Evolutionary conservation across 2,113 vertebrate species (phyloP).

Genomic region (Oxygymnocypris stewartii): DNA sequence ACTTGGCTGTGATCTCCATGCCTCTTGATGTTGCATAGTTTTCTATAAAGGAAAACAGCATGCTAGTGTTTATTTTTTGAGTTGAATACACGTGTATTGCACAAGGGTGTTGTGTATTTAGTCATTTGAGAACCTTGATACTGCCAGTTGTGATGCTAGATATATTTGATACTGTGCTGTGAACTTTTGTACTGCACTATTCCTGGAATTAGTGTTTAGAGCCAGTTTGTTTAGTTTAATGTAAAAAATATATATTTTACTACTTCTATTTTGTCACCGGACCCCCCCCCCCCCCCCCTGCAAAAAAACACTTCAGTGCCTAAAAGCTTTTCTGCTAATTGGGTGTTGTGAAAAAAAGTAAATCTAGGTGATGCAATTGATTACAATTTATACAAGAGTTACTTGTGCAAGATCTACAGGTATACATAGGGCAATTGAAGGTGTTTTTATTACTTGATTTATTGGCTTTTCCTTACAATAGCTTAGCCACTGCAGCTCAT

Average conservation of each 20-base stretch:
- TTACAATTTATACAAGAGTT: conserved; percentile 28
- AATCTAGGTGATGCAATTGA: background rate
- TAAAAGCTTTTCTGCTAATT: conserved; percentile 16
- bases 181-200: background rate
- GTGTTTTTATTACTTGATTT: conserved; percentile 30
- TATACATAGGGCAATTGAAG: background rate
- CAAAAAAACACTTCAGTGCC: conserved; percentile 12
- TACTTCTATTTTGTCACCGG: background rate
- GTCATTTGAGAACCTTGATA: conserved; percentile 13
- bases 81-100: conserved; percentile 15
- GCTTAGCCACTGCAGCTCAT: background rate
- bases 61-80: conserved; percentile 16
- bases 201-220: conserved; percentile 3
- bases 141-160: background rate
- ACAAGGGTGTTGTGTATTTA: conserved; percentile 2
- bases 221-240: background rate
- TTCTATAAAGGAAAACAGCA: background rate
- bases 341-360: background rate
- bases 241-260: background rate
- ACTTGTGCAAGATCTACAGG: background rate
- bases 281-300: background rate
- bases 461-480: background rate
- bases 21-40: background rate
- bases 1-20: background rate
- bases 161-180: background rate